Evolutionary conservation across 2,113 vertebrate genomes (phyloP), one percentile per base, ranked within the genome.

Genomic region (Pachycephala philippinensis): DNA sequence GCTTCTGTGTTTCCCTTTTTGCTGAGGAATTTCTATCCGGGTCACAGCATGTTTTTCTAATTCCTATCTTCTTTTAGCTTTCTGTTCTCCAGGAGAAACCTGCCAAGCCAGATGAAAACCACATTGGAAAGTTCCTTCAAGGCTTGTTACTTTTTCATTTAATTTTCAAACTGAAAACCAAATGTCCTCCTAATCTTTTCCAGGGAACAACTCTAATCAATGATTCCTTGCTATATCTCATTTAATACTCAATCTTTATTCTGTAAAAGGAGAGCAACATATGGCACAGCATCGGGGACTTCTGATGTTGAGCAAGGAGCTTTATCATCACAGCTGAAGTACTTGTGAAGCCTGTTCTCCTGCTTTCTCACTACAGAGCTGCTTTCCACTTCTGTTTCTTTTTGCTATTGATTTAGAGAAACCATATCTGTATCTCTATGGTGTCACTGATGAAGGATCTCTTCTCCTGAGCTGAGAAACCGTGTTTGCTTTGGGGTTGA

Each of bases 51-150:
- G 40, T 77, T 91, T 90, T 95, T 77, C 49, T 86, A 91, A 85
- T 87, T 93, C 80, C 37, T 68, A 60, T 84, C 76, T 87, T 71
- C 52, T 86, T 81, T 89, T 76, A 87, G 42, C 56, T 82, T 89
- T 95, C 65, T 92, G 22, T 69, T 96, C 69, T 82, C 44, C 60
- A 72, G 53, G 0, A 93, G 28, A 64, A 95, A 97, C 27, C 56
- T 94, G 72, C 88, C 92, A 96, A 81, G 37, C 56, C 77, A 82
- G 65, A 96, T 76, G 88, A 96, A 96, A 95, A 95, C 80, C 92
- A 82, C 69, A 87, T 40, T 71, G 88, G 83, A 96, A 96, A 89
- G 60, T 87, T 95, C 86, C 80, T 96, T 92, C 72, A 90, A 96
- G 85, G 40, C 88, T 89, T 90, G 18, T 56, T 64, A 88, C 52